Conservation (phyloP, 2,113 vertebrate species). For the Lipophrys pholis region DNA sequence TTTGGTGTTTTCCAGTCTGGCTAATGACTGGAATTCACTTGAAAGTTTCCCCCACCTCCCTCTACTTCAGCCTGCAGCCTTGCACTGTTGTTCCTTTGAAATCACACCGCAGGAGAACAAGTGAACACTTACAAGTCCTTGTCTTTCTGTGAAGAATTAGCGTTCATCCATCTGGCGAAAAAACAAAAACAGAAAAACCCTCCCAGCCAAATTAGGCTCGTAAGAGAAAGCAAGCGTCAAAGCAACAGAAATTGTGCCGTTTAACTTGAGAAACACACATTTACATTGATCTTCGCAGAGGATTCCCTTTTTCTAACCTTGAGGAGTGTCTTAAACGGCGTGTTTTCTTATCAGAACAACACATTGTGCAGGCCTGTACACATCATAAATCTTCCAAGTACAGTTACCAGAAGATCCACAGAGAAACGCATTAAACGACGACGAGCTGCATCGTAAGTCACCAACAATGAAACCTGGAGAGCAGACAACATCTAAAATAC, state of each 20-base stretch:
- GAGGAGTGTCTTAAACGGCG: too few species aligned
- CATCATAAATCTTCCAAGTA: too few species aligned
- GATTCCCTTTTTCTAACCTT: too few species aligned
- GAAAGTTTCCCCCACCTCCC: slow-evolving; percentile 7
- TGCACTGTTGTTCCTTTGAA: background rate
- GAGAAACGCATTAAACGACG: background rate
- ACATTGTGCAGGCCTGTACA: too few species aligned
- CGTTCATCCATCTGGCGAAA: background rate
- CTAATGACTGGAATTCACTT: slow-evolving; percentile 6
- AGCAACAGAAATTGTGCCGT: background rate
- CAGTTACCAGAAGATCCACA: too few species aligned
- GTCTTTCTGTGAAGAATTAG: background rate
- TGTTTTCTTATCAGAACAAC: too few species aligned
- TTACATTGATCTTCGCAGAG: too few species aligned
- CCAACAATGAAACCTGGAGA: background rate
- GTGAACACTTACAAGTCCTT: background rate
- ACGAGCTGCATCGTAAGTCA: background rate
- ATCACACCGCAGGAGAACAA: background rate
- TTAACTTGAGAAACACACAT: background rate
- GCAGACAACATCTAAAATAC: background rate
- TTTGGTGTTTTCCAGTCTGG: slow-evolving; percentile 17
- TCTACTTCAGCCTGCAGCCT: too few species aligned
- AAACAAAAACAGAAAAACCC: background rate
- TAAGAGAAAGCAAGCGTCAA: background rate
- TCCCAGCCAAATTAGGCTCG: slow-evolving; percentile 10